Conservation (phyloP, 2,113 vertebrate genomes). For the Pontoporia blainvillei region DNA sequence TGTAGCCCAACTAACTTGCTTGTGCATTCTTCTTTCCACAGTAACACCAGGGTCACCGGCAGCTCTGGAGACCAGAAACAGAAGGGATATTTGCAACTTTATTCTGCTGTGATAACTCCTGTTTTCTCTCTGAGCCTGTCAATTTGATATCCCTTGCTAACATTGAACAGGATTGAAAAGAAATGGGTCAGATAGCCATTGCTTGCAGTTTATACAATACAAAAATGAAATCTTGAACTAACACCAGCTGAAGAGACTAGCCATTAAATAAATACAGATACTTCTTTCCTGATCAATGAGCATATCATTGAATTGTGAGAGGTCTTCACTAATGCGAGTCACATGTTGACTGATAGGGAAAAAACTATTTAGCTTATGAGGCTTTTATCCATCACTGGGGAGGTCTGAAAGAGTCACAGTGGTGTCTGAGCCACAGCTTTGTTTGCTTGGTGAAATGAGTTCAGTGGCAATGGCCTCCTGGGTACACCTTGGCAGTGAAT, state of each 20-base stretch:
- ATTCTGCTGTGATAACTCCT: not conserved
- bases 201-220: not conserved
- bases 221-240: conserved; percentile 53
- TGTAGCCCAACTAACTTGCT: not conserved
- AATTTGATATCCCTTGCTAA: not conserved
- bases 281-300: conserved; percentile 19
- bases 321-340: conserved; percentile 1
- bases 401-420: not conserved
- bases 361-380: not conserved
- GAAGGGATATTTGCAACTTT: not conserved
- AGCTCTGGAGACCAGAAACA: not conserved
- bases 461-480: not conserved
- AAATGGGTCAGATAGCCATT: not conserved
- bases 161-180: not conserved
- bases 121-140: not conserved
- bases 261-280: conserved; percentile 22
- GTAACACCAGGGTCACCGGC: not conserved
- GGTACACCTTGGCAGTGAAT: not conserved
- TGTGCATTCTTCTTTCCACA: not conserved
- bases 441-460: conserved; percentile 24
- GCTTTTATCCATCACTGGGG: not conserved
- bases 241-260: conserved; percentile 22
- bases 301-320: not conserved
- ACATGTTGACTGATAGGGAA: not conserved
- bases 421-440: not conserved